Evolutionary conservation across 2,113 vertebrate species (phyloP).

Genomic region (Otolemur garnettii): DNA sequence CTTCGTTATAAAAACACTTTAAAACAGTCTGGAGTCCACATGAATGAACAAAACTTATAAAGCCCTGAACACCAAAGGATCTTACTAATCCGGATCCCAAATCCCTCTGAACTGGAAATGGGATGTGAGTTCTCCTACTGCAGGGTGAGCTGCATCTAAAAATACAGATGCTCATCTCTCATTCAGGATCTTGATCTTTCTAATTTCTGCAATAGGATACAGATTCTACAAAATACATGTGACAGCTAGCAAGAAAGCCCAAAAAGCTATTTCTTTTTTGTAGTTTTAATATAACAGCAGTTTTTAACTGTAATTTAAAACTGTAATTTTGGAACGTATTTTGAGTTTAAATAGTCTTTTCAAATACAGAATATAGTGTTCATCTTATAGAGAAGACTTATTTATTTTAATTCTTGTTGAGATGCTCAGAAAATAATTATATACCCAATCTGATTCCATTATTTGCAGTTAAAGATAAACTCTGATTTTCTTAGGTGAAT

Average conservation of each 20-base stretch:
- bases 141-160: background rate
- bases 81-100: background rate
- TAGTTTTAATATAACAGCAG: slow-evolving; percentile 21
- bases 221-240: background rate
- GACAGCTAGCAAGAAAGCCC: background rate
- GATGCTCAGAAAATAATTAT: background rate
- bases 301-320: slow-evolving; percentile 13
- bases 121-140: background rate
- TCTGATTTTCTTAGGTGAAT: slow-evolving; percentile 7
- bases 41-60: background rate
- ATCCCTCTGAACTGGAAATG: background rate
- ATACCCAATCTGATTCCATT: background rate
- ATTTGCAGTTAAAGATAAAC: background rate
- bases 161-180: background rate
- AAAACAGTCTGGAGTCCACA: background rate
- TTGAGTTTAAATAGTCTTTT: background rate
- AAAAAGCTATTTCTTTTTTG: background rate
- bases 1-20: background rate
- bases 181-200: background rate
- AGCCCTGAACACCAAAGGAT: background rate
- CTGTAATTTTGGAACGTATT: slow-evolving; percentile 11
- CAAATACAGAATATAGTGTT: background rate
- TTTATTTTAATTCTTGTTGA: slow-evolving; percentile 26
- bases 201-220: background rate
- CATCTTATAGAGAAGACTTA: background rate